Evolutionary conservation across 2,888 invertebrate genomes (phyloP).

Genomic region (Hartigia nigra): DNA sequence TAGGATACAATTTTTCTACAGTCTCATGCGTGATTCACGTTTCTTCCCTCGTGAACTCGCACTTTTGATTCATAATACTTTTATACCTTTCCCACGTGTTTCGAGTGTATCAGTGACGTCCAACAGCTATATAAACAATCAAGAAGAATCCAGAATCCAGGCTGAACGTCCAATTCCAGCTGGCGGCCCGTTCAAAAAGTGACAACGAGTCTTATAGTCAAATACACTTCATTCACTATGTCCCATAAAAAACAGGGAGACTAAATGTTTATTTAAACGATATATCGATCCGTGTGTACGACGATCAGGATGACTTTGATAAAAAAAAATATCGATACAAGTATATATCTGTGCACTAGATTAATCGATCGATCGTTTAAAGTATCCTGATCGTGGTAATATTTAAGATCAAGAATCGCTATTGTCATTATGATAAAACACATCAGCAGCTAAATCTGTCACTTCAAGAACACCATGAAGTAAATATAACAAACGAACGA

Average conservation of each 20-base stretch:
- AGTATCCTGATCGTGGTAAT: neutral
- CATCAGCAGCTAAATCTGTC: neutral
- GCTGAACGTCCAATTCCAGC: slow-evolving; percentile 9
- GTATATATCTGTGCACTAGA: no score
- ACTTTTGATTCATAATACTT: slow-evolving; percentile 45
- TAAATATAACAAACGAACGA: slow-evolving; percentile 9
- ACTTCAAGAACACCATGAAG: neutral
- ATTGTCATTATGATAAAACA: neutral
- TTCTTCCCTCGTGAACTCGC: neutral
- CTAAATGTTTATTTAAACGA: neutral
- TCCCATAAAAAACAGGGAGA: neutral
- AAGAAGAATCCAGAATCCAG: slow-evolving; percentile 20
- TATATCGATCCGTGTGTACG: neutral
- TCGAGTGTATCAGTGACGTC: slow-evolving; percentile 39
- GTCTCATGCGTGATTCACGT: neutral
- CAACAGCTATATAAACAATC: slow-evolving; percentile 16
- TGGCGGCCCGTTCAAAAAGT: slow-evolving; percentile 12
- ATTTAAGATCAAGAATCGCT: neutral
- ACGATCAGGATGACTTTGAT: neutral
- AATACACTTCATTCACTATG: neutral
- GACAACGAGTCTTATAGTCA: neutral
- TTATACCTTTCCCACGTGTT: slow-evolving; percentile 69
- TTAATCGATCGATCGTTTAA: neutral
- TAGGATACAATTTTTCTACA: neutral
- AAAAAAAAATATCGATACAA: neutral